Percentiles rank a stretch among this genome's conserved stretches.
Evolutionary conservation across 1,140 invertebrate species (phyloP).

Genomic region (Papilio dardanus): DNA sequence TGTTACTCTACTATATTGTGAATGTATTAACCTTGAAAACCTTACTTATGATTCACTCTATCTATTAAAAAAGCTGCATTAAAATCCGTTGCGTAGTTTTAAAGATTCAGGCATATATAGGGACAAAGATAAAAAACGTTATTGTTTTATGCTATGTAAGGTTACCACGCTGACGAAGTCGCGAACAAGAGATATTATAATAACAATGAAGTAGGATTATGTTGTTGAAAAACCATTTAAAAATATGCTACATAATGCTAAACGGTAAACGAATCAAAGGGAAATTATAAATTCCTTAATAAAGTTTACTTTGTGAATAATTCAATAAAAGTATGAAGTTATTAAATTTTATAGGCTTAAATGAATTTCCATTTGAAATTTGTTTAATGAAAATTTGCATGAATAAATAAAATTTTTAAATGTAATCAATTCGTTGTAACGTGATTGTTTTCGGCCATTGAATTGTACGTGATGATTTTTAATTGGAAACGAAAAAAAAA

Average conservation of each 20-base stretch:
- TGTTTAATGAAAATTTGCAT: conserved; percentile 24
- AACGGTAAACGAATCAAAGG: not conserved
- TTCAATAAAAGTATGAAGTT: conserved; percentile 3
- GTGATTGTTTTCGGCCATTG: not conserved
- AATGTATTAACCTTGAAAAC: too few relatives aligned
- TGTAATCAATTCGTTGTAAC: not conserved
- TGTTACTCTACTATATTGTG: too few relatives aligned
- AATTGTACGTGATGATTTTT: not conserved
- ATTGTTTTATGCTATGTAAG: too few relatives aligned
- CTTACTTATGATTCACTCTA: too few relatives aligned
- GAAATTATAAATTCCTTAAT: not conserved
- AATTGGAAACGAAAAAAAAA: not conserved
- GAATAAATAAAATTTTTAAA: conserved; percentile 14
- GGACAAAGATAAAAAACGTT: too few relatives aligned
- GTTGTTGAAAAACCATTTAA: not conserved
- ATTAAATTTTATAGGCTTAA: conserved; percentile 24
- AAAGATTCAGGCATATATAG: too few relatives aligned
- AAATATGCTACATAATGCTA: not conserved
- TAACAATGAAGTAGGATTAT: too few relatives aligned
- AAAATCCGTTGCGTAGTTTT: too few relatives aligned
- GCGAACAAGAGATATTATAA: too few relatives aligned
- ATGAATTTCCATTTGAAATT: conserved; percentile 15
- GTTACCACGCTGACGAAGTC: too few relatives aligned
- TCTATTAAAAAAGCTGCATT: too few relatives aligned
- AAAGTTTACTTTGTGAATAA: conserved; percentile 12